Evolutionary conservation across 2,797 vertebrate species (phyloP).

Genomic region (Acanthiza pusilla): DNA sequence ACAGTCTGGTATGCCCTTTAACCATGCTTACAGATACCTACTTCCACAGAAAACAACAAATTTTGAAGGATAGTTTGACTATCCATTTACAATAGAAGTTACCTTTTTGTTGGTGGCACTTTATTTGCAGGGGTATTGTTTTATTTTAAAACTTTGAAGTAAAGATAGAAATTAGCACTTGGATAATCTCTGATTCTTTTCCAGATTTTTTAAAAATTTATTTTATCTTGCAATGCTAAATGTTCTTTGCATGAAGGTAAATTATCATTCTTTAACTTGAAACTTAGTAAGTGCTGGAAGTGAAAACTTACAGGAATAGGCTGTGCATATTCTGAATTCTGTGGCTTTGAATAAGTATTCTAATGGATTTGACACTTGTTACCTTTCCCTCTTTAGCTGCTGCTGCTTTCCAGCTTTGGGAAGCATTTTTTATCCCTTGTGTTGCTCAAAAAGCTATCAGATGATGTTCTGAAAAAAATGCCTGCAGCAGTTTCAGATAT

Average conservation of each 20-base stretch:
- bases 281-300: not conserved
- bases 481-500: not conserved
- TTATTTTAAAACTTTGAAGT: not conserved
- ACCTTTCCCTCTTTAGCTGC: not conserved
- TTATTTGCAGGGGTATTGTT: not conserved
- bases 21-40: not conserved
- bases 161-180: not conserved
- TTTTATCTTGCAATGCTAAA: not conserved
- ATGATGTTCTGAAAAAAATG: not conserved
- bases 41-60: not conserved
- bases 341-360: not conserved
- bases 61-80: not conserved
- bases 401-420: not conserved
- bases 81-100: not conserved
- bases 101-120: rapidly evolving
- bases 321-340: not conserved
- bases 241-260: not conserved
- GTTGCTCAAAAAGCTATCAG: not conserved
- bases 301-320: not conserved
- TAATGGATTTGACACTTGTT: not conserved
- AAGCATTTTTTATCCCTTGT: not conserved
- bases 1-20: not conserved
- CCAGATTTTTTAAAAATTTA: not conserved
- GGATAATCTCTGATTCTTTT: not conserved
- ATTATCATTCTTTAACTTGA: not conserved